A percentile compares a stretch with the other conserved stretches of the same genome.
Conservation (phyloP, 2,888 invertebrate species). For the Drosophila pullipes region DNA sequence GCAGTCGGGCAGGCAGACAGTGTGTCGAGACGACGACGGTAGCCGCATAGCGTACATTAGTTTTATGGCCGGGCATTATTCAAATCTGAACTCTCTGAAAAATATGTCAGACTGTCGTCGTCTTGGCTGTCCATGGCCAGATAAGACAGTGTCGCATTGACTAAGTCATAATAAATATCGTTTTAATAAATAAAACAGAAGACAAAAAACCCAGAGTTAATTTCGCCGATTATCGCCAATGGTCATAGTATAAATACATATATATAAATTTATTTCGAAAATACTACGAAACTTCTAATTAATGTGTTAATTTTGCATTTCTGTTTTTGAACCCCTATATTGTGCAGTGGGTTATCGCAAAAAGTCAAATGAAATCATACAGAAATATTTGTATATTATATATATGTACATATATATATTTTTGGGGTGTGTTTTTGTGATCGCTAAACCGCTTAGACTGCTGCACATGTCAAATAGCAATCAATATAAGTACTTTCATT, state of each 20-base stretch:
- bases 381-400: constrained; percentile 1
- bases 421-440: constrained; percentile 42
- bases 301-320: constrained; percentile 4
- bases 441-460: constrained; percentile 19
- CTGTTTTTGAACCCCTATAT: constrained; percentile 13
- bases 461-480: constrained; percentile 40
- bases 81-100: constrained; percentile 47
- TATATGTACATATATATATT: not conserved
- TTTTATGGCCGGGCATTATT: constrained; percentile 67
- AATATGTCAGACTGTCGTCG: constrained; percentile 27
- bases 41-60: constrained; percentile 48
- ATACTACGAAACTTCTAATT: not conserved
- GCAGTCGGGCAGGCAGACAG: constrained; percentile 54
- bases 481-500: constrained; percentile 25
- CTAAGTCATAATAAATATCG: constrained; percentile 68
- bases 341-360: constrained; percentile 47
- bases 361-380: constrained; percentile 27
- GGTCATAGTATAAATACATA: constrained; percentile 2
- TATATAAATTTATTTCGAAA: not conserved
- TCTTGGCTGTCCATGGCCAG: constrained; percentile 40
- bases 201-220: constrained; percentile 45
- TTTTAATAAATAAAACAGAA: constrained; percentile 49
- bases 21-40: constrained; percentile 59
- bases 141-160: constrained; percentile 59
- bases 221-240: constrained; percentile 40